Evolutionary conservation across 2,888 invertebrate genomes (phyloP).

Genomic region (Auanema sp.): DNA sequence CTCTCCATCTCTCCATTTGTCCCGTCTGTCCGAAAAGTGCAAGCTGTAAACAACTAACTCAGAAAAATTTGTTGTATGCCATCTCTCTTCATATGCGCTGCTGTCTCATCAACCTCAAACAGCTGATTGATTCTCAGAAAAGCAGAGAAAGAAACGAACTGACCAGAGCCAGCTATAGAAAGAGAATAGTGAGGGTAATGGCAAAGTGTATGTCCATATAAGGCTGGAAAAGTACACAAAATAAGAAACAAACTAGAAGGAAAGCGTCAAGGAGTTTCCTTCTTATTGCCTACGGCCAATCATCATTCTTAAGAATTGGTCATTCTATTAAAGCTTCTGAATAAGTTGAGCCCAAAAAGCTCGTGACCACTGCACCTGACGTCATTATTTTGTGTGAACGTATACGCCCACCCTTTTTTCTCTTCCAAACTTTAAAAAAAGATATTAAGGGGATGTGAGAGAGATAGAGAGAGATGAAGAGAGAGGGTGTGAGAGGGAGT

Average conservation of each 20-base stretch:
- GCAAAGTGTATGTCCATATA: not conserved
- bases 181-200: not conserved
- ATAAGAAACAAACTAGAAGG: not conserved
- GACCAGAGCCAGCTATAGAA: not conserved
- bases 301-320: too few relatives aligned
- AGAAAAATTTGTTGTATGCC: too few relatives aligned
- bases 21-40: slow-evolving; percentile 5
- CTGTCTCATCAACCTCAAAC: too few relatives aligned
- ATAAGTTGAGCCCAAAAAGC: too few relatives aligned
- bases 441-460: too few relatives aligned
- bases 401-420: too few relatives aligned
- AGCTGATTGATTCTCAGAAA: slow-evolving; percentile 3
- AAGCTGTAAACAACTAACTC: slow-evolving; percentile 6
- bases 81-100: too few relatives aligned
- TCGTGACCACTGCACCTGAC: too few relatives aligned
- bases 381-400: slow-evolving; percentile 3
- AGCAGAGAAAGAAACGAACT: not conserved
- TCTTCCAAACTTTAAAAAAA: too few relatives aligned
- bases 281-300: not conserved
- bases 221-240: not conserved
- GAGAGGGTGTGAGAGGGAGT: too few relatives aligned
- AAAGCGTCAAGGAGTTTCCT: not conserved
- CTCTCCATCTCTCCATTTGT: not conserved
- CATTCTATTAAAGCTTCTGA: not conserved
- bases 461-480: too few relatives aligned